Evolutionary conservation across 1,140 invertebrate species (phyloP), one percentile per base, ranked within the genome.

Genomic region (Panagrolaimus sp.): DNA sequence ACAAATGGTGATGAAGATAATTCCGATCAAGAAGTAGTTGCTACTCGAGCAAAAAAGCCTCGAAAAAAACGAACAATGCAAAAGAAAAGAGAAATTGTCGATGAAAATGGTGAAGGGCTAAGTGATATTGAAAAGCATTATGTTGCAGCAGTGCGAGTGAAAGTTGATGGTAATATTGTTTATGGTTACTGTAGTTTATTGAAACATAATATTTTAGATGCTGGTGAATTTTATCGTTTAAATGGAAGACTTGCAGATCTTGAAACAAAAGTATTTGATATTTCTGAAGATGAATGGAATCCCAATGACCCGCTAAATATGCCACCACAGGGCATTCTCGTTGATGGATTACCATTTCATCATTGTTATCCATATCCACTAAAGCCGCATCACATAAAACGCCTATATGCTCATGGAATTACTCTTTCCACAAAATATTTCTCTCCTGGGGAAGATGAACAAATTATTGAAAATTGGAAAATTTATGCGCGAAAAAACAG

Each of bases 391-490:
- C 43, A 66, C 16, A 66, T 47, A 5, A 9, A 13, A 14, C 44
- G 25, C 9, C n/a, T 66, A 13, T 63, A 20, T 42, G 42, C 47
- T 9, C 44, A 47, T n/a, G 45, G 47, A 23, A 42, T 66, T 42
- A 31, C 43, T 16, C 27, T 48, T 48, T 0, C 9, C 0, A 14
- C 65, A 7, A 47, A n/a, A 1, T 8, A 42, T 14, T 47, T 45
- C n/a, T 38, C 38, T 5, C 65, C 38, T 0, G 45, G 16, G 1
- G 38, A 45, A 57, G 44, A 66, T 57, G 27, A 14, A 38, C 62
- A 47, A 13, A 72, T 16, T 48, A 43, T 31, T 65, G 70, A 45
- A 64, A 73, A 44, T 67, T 69, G 43, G 45, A 67, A 14, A 66
- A n/a, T 43, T 53, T 69, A 20, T n/a, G 31, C 65, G 1, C 47